These are phyloP conservation scores for Dioctria linearis DNA, from an alignment of 2,888 invertebrate species.

Conservation along the genomic window DNA sequence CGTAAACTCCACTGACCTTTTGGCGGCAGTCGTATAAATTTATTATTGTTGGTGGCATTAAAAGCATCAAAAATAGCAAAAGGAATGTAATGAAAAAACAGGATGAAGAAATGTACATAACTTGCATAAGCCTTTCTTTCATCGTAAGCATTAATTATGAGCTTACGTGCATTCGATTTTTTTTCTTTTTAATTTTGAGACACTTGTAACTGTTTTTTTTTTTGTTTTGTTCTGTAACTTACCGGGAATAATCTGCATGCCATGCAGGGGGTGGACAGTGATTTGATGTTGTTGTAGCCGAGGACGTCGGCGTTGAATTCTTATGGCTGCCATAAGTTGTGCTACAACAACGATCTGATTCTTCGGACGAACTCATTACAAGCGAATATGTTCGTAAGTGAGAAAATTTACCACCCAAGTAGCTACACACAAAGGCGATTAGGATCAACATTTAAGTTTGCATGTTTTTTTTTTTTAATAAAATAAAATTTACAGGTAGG, in stretches of 20 bases:
- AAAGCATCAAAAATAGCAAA: constrained; percentile 50
- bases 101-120: constrained; percentile 30
- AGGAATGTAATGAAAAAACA: constrained; percentile 46
- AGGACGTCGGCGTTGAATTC: constrained; percentile 63
- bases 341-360: constrained; percentile 68
- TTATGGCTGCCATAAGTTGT: constrained; percentile 59
- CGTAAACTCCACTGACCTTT: constrained; percentile 15
- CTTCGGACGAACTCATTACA: constrained; percentile 71
- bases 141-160: constrained; percentile 27
- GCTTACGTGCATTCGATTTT: constrained; percentile 22
- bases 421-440: constrained; percentile 62
- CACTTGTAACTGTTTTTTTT: constrained; percentile 17
- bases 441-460: constrained; percentile 53
- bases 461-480: constrained; percentile 20
- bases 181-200: constrained; percentile 19
- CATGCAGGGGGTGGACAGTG: constrained; percentile 72
- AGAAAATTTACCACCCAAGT: constrained; percentile 70
- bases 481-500: constrained; percentile 10
- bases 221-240: constrained; percentile 67
- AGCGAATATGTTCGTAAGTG: constrained; percentile 72
- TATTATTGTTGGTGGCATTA: neutral
- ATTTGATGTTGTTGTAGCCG: constrained; percentile 68
- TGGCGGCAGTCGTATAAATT: neutral
- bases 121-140: constrained; percentile 35
- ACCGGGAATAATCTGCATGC: constrained; percentile 78